Evolutionary conservation across 2,888 invertebrate species (phyloP).

Genomic region (Imbricaverruca yamaguchii): DNA sequence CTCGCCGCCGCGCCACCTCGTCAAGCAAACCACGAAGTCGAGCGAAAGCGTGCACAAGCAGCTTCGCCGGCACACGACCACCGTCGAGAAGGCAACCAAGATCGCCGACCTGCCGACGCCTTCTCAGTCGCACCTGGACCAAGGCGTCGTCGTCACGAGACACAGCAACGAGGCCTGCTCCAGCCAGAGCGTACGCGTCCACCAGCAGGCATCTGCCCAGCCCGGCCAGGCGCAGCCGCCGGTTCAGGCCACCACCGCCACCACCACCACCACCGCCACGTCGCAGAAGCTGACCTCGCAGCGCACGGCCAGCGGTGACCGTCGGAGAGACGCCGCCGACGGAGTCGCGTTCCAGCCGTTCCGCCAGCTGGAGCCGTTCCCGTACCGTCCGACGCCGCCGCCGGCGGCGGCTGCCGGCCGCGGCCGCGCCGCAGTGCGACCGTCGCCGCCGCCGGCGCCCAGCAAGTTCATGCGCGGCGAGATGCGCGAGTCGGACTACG

Average conservation of each 20-base stretch:
- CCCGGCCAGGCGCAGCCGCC: background rate
- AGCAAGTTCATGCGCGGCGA: conserved; percentile 58
- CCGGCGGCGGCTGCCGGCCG: background rate
- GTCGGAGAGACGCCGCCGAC: background rate
- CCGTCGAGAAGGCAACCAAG: background rate
- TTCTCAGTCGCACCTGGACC: background rate
- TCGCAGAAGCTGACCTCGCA: conserved; percentile 27
- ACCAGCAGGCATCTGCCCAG: background rate
- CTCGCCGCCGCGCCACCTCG: background rate
- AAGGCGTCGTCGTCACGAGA: background rate
- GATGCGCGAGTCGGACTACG: conserved; percentile 61
- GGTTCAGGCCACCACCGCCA: background rate
- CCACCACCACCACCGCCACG: background rate
- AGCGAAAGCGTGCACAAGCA: background rate
- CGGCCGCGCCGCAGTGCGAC: conserved; percentile 22
- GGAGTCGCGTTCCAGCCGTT: conserved; percentile 38
- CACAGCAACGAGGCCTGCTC: background rate
- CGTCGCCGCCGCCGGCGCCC: conserved; percentile 53
- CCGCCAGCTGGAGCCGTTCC: conserved; percentile 40
- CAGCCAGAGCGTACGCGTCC: background rate
- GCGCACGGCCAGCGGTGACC: background rate
- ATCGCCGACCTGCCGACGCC: background rate
- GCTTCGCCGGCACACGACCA: background rate
- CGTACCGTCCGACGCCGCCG: conserved; percentile 42
- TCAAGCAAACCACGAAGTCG: background rate